Evolutionary conservation across 2,888 invertebrate genomes (phyloP).

Genomic region (Dynastes tityus): DNA sequence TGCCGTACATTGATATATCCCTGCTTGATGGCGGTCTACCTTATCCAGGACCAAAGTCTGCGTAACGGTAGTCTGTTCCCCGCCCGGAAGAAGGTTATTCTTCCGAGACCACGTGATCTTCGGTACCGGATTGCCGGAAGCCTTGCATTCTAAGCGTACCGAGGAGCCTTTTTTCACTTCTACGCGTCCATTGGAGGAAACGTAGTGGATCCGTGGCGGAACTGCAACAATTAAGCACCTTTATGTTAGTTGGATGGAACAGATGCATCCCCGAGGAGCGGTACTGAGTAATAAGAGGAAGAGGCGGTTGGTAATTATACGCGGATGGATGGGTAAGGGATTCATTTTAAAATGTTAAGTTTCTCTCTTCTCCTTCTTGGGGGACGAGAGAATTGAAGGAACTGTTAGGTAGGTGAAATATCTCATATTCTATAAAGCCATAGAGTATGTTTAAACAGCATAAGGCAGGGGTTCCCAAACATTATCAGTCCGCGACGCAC

Average conservation of each 20-base stretch:
- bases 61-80: conserved; percentile 77
- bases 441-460: no score
- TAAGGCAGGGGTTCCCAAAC: no score
- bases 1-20: conserved; percentile 77
- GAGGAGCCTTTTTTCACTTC: conserved; percentile 75
- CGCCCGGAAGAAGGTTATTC: conserved; percentile 73
- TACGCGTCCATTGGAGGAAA: conserved; percentile 76
- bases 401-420: no score
- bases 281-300: background rate
- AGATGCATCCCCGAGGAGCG: conserved; percentile 9
- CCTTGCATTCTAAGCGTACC: conserved; percentile 72
- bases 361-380: no score
- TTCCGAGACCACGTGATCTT: conserved; percentile 73
- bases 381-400: no score
- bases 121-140: conserved; percentile 72
- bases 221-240: conserved; percentile 70
- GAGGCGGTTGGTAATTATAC: no score
- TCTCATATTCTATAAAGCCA: no score
- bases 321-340: no score
- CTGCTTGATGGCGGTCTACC: conserved; percentile 78
- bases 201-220: conserved; percentile 77
- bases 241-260: conserved; percentile 48
- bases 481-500: no score
- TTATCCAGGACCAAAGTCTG: conserved; percentile 75
- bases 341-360: no score